Evolutionary conservation across 2,888 invertebrate genomes (phyloP).

Genomic region (Encarsia formosa): DNA sequence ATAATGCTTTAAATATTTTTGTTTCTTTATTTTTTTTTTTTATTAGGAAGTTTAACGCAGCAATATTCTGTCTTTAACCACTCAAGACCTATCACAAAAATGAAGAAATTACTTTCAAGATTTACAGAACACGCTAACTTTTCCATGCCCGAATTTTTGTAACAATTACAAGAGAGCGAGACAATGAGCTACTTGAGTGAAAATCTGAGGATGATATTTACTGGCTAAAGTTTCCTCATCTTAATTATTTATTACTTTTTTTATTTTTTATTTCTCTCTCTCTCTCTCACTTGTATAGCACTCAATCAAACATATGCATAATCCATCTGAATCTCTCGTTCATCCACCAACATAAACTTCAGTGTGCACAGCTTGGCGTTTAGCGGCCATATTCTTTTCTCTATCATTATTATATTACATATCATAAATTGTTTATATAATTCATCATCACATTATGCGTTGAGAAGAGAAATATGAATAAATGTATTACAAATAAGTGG

Average conservation of each 20-base stretch:
- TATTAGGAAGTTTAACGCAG: slow-evolving; percentile 18
- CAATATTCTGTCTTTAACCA: slow-evolving; percentile 16
- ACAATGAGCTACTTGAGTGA: slow-evolving; percentile 34
- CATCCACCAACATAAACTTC: slow-evolving; percentile 16
- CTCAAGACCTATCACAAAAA: slow-evolving; percentile 18
- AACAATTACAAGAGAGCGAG: slow-evolving; percentile 35
- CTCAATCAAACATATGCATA: slow-evolving; percentile 2
- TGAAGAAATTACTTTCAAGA: slow-evolving; percentile 24
- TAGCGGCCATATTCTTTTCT: slow-evolving; percentile 8
- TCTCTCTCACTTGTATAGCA: slow-evolving; percentile 4
- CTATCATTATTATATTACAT: slow-evolving; percentile 24
- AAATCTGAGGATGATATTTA: slow-evolving; percentile 20
- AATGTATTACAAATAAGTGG: slow-evolving; percentile 44
- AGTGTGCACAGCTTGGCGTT: slow-evolving; percentile 16
- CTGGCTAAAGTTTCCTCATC: slow-evolving; percentile 10
- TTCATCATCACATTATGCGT: slow-evolving; percentile 36
- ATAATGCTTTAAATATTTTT: slow-evolving; percentile 10
- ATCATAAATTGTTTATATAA: slow-evolving; percentile 30
- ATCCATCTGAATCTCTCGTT: slow-evolving; percentile 10
- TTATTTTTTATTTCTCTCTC: slow-evolving; percentile 1
- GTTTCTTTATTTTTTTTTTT: slow-evolving; percentile 7
- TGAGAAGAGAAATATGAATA: slow-evolving; percentile 33
- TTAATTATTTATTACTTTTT: slow-evolving; percentile 9
- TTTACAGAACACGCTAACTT: slow-evolving; percentile 25
- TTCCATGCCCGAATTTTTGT: slow-evolving; percentile 18